Evolutionary conservation across 37 sponge, comb jelly and placozoan genomes (phyloP), one percentile per base, ranked within the genome.

Genomic region (Hexactinellida sp.): DNA sequence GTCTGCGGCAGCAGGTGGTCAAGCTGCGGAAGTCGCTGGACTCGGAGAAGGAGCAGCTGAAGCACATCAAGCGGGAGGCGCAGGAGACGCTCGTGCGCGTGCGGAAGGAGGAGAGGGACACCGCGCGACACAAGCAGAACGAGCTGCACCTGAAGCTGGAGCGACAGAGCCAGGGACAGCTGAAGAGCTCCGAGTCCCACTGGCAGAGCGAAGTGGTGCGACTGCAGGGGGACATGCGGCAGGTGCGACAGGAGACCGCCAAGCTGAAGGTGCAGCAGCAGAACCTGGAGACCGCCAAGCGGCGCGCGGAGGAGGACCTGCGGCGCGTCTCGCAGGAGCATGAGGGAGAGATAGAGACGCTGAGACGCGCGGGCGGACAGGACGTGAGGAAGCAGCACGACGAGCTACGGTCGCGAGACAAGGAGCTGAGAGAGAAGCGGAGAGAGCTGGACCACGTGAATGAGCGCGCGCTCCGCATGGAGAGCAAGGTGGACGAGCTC

Each of bases 81-180:
- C 76, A 63, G 76, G 76, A 63, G 76, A 63, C 76, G 28, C 34
- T 63, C 3, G 76, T 63, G 34, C 76, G 76, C 25, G 76, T 63
- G 34, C 3, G 76, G 76, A 10, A n/a, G 21, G 76, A 63, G 13
- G 76, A 63, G 76, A 63, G 76, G 34, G 76, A 63, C 76, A 63
- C 76, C 25, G 76, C 76, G 25, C 76, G 76, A 63, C 76, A 63
- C 76, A 63, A 63, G 13, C 76, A 63, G 1, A 63, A 63, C 34
- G 76, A 63, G 13, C 76, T 63, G 25, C 76, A 63, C 19, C 76
- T 63, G 76, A 63, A 63, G 13, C 76, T 63, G 34, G 76, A 63
- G 76, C 25, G 76, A 63, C 76, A 63, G 76, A 63, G 13, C 13
- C 76, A 63, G 76, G 76, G 76, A 63, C 76, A 63, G 34, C 76